Percentiles rank a stretch among this genome's conserved stretches.
These are phyloP conservation scores for Physocephala rufipes DNA, from an alignment of 2,888 invertebrate genomes.

Conservation along the genomic window DNA sequence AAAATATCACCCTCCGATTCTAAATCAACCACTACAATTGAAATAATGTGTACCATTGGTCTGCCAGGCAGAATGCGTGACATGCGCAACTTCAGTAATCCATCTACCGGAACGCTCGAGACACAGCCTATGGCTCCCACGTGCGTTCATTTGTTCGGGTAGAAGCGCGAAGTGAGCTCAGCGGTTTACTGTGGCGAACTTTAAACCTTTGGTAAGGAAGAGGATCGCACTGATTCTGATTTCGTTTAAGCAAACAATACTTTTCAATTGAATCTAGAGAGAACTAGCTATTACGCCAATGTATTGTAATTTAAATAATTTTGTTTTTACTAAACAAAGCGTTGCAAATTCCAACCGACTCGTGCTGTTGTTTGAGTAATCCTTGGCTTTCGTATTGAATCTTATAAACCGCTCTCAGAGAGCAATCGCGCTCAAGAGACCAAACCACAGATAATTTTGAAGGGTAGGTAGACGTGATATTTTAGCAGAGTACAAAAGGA, in stretches of 20 bases:
- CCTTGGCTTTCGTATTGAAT: not conserved
- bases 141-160: too few relatives aligned
- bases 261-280: too few relatives aligned
- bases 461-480: slow-evolving; percentile 9
- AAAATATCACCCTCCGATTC: slow-evolving; percentile 5
- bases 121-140: too few relatives aligned
- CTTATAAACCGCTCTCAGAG: not conserved
- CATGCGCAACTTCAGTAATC: slow-evolving; percentile 25
- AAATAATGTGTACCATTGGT: slow-evolving; percentile 10
- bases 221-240: too few relatives aligned
- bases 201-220: too few relatives aligned
- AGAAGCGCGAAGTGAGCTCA: too few relatives aligned
- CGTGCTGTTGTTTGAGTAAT: not conserved
- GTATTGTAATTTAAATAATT: too few relatives aligned
- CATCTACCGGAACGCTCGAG: too few relatives aligned
- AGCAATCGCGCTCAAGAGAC: slow-evolving; percentile 7
- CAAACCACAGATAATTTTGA: slow-evolving; percentile 22
- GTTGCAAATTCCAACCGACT: not conserved
- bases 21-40: not conserved
- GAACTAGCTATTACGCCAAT: too few relatives aligned
- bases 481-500: slow-evolving; percentile 59
- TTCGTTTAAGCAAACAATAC: too few relatives aligned
- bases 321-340: too few relatives aligned
- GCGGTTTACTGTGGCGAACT: too few relatives aligned
- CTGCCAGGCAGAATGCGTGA: slow-evolving; percentile 26